Conservation (phyloP, 2,888 invertebrate species). For the Metalampra italica region DNA sequence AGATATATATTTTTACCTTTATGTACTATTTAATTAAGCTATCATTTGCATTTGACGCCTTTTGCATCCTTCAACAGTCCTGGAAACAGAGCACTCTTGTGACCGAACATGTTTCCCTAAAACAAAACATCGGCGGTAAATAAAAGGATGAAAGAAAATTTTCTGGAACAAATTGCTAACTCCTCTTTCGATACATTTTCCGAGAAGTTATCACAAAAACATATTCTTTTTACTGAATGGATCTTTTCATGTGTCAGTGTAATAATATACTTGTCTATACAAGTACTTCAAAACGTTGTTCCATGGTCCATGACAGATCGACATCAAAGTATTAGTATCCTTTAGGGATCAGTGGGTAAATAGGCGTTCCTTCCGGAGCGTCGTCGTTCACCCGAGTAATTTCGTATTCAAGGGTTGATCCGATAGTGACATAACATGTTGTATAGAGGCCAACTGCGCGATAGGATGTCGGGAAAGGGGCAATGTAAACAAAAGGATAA, state of each 20-base stretch:
- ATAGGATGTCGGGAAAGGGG: not conserved
- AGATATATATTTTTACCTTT: no score
- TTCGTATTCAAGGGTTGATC: constrained; percentile 34
- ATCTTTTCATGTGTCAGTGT: not conserved
- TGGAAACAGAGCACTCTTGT: no score
- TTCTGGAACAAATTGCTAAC: no score
- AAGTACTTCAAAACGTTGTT: not conserved
- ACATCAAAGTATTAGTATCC: constrained; percentile 20
- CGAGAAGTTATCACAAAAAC: no score
- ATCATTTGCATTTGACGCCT: no score
- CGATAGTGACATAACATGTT: constrained; percentile 33
- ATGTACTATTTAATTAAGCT: no score
- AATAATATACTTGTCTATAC: not conserved
- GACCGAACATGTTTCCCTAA: no score
- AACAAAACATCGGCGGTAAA: no score
- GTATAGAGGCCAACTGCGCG: constrained; percentile 3
- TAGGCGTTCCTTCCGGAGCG: constrained; percentile 25
- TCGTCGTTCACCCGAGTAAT: constrained; percentile 30
- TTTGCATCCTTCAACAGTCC: no score
- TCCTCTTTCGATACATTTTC: no score
- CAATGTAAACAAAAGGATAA: not conserved
- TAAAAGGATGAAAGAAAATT: no score
- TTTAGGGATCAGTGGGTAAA: constrained; percentile 20
- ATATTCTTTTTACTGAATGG: no score
- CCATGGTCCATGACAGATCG: constrained; percentile 12